A percentile compares a stretch with the other conserved stretches of the same genome.
These are phyloP conservation scores for Platyura marginata DNA, from an alignment of 1,140 invertebrate genomes.

Conservation along the genomic window DNA sequence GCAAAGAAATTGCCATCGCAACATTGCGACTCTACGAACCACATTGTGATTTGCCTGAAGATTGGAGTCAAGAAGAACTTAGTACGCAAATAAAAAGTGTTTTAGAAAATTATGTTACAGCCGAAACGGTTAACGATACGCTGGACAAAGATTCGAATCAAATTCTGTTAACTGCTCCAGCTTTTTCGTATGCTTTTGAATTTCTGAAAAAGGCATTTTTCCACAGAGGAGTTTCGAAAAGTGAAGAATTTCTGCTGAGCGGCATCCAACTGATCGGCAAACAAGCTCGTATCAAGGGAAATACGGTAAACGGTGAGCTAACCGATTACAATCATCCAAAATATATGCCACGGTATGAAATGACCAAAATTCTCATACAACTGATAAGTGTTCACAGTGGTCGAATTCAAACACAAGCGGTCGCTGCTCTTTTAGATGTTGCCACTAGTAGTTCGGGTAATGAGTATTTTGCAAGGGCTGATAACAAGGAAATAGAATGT, in stretches of 20 bases:
- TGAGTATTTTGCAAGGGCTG: constrained; percentile 37
- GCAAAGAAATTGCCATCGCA: constrained; percentile 39
- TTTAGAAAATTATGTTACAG: constrained; percentile 6
- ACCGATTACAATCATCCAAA: constrained; percentile 44
- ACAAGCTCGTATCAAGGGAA: constrained; percentile 44
- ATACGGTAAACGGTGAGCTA: constrained; percentile 18
- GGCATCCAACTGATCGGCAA: constrained; percentile 50
- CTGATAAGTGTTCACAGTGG: constrained; percentile 50
- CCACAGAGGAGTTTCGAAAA: constrained; percentile 19
- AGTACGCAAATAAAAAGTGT: constrained; percentile 12
- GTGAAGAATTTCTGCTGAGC: constrained; percentile 38
- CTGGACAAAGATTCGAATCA: constrained; percentile 8
- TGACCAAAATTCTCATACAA: constrained; percentile 63
- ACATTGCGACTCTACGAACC: constrained; percentile 54
- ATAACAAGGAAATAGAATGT: constrained; percentile 50
- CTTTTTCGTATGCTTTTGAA: constrained; percentile 69
- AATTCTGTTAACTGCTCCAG: constrained; percentile 41
- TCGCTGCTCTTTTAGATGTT: constrained; percentile 56
- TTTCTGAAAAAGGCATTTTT: constrained; percentile 49
- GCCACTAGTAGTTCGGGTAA: constrained; percentile 47
- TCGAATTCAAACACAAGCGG: constrained; percentile 54
- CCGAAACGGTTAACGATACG: constrained; percentile 5
- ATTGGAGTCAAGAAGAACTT: constrained; percentile 61
- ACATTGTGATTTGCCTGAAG: constrained; percentile 51
- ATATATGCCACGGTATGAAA: constrained; percentile 58